These are phyloP conservation scores for Pygoscelis adeliae DNA, from an alignment of 2,113 vertebrate genomes.

Conservation along the genomic window DNA sequence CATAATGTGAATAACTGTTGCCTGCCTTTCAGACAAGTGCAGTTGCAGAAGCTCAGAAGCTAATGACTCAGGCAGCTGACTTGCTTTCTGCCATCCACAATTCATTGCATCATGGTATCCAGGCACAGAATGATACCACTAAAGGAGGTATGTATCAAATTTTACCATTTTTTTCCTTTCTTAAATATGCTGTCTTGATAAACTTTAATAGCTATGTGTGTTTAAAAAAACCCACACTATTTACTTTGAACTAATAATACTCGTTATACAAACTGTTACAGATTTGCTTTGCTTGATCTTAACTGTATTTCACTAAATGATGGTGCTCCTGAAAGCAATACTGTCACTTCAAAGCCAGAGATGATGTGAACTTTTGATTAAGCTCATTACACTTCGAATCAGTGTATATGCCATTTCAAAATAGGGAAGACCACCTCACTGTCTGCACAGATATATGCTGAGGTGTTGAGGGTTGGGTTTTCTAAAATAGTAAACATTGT, in stretches of 20 bases:
- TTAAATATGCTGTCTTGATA: neutral
- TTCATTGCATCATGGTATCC: conserved; percentile 92
- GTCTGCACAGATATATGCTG: neutral
- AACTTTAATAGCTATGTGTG: neutral
- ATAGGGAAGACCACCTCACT: neutral
- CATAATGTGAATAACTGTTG: neutral
- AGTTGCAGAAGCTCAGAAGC: conserved; percentile 95
- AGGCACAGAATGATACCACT: conserved; percentile 97
- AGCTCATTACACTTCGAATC: neutral
- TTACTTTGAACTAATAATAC: neutral
- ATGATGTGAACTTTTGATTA: neutral
- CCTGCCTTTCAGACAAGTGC: conserved; percentile 87
- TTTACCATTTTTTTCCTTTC: neutral
- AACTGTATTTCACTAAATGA: neutral
- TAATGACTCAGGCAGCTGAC: conserved; percentile 92
- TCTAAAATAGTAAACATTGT: neutral
- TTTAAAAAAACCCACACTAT: neutral
- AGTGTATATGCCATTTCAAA: neutral
- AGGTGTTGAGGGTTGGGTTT: neutral
- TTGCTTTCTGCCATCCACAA: conserved; percentile 92
- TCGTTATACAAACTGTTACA: neutral
- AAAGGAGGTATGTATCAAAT: conserved; percentile 88
- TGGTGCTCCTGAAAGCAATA: neutral
- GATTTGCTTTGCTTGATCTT: neutral
- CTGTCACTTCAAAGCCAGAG: neutral